Conservation (phyloP, 2,113 vertebrate species). For the Halichoerus grypus region DNA sequence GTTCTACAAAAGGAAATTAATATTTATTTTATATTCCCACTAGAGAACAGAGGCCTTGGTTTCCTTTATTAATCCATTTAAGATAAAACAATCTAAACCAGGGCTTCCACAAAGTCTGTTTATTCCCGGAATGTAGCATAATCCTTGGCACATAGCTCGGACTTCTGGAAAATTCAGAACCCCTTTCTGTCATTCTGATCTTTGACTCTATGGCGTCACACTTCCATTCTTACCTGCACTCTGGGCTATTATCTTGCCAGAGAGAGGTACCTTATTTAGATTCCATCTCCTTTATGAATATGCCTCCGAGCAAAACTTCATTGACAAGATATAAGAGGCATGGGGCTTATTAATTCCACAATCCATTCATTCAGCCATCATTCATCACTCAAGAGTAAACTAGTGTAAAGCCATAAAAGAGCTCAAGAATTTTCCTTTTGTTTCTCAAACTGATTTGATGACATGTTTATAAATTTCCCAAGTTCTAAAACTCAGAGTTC, state of each 20-base stretch:
- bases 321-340: background rate
- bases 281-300: background rate
- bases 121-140: background rate
- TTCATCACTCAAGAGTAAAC: constrained; percentile 17
- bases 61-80: background rate
- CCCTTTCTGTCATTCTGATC: background rate
- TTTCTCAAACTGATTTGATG: background rate
- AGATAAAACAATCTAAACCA: background rate
- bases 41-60: background rate
- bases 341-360: background rate
- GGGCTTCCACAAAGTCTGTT: background rate
- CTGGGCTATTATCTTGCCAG: background rate
- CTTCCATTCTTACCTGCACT: background rate
- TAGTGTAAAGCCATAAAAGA: background rate
- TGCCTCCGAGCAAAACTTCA: background rate
- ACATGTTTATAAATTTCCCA: background rate
- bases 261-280: background rate
- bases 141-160: background rate
- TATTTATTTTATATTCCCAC: background rate
- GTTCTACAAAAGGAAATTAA: background rate
- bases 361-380: background rate
- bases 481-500: background rate
- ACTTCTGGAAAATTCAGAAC: background rate
- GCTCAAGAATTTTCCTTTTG: background rate
- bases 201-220: background rate